These are phyloP conservation scores for Mesodorylaimus sp. DNA, from an alignment of 2,888 invertebrate genomes.

Conservation along the genomic window DNA sequence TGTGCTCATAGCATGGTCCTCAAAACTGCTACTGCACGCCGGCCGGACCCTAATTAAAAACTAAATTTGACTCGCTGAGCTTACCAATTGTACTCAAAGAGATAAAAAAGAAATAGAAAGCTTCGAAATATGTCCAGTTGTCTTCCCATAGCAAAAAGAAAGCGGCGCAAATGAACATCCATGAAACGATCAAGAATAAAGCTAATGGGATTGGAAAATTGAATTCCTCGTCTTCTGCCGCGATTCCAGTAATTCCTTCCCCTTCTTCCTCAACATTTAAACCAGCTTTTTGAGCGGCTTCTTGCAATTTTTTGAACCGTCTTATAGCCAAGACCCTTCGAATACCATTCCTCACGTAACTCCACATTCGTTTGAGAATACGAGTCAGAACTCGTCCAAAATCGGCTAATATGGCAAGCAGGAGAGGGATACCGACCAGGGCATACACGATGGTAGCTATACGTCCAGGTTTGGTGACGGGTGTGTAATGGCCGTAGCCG, in stretches of 20 bases:
- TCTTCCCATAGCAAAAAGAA: conserved; percentile 23
- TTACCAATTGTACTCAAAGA: conserved; percentile 72
- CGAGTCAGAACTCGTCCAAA: conserved; percentile 79
- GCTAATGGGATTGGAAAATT: conserved; percentile 7
- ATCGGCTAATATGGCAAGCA: conserved; percentile 73
- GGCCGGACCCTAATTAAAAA: background rate
- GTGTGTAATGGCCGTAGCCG: conserved; percentile 85
- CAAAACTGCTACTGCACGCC: too few species aligned
- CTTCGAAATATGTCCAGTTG: conserved; percentile 61
- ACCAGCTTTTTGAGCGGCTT: background rate
- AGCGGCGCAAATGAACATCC: conserved; percentile 8
- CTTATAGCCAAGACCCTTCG: background rate
- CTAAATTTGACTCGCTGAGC: background rate
- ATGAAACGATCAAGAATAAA: background rate
- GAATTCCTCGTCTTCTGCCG: background rate
- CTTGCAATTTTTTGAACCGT: background rate
- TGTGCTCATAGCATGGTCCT: too few species aligned
- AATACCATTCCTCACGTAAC: background rate
- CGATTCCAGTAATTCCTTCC: too few species aligned
- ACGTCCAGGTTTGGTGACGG: conserved; percentile 62
- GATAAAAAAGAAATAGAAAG: conserved; percentile 86
- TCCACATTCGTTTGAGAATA: conserved; percentile 68
- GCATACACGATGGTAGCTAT: conserved; percentile 74
- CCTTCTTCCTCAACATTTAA: background rate
- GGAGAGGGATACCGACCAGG: conserved; percentile 75